These are phyloP conservation scores for Cephus runcator DNA, from an alignment of 2,888 invertebrate genomes.

Conservation along the genomic window DNA sequence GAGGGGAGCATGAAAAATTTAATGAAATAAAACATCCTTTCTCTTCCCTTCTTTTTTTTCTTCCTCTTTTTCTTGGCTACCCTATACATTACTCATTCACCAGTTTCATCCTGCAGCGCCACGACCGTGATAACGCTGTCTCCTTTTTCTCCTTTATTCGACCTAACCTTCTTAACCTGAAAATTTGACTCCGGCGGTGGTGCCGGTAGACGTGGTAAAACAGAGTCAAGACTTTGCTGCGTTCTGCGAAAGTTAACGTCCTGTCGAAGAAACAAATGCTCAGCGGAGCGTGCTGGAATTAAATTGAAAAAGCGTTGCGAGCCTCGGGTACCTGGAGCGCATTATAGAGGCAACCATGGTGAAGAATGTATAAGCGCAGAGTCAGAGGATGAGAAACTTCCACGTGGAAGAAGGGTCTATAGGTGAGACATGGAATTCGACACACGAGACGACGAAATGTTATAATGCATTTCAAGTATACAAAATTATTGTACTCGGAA, in stretches of 20 bases:
- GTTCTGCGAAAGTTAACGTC: background rate
- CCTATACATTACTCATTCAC: background rate
- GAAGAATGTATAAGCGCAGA: no score
- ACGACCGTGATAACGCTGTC: background rate
- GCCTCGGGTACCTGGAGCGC: background rate
- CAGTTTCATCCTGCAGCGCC: background rate
- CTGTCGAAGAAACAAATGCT: background rate
- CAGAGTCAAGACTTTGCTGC: background rate
- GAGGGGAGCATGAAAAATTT: background rate
- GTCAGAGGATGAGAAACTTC: no score
- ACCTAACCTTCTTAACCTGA: background rate
- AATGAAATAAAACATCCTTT: background rate
- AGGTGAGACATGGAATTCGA: no score
- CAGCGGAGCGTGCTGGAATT: background rate
- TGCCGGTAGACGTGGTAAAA: background rate
- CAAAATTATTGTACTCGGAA: no score
- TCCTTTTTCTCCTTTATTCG: background rate
- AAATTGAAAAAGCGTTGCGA: background rate
- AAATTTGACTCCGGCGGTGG: background rate
- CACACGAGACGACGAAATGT: background rate
- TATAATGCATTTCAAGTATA: no score
- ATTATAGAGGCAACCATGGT: background rate
- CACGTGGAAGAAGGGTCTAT: no score
- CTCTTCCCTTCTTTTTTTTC: background rate
- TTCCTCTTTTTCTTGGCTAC: background rate